Percentiles rank a stretch among this genome's conserved stretches.
Evolutionary conservation across 1,140 invertebrate genomes (phyloP).

Genomic region (Teleogryllus occipitalis): DNA sequence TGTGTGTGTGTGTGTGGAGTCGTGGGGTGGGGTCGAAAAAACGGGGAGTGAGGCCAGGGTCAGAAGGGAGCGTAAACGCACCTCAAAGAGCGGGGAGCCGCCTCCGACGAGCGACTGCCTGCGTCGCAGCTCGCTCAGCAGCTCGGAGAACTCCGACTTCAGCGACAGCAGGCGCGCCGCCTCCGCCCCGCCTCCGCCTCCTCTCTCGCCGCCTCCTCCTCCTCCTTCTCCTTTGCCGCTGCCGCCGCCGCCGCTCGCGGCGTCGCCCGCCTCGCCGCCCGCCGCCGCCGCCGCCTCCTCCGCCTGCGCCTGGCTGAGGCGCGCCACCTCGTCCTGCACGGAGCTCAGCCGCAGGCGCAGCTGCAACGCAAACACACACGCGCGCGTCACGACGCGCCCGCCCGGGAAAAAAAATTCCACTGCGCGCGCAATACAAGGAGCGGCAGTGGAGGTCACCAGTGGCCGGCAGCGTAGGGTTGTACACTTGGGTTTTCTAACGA

Average conservation of each 20-base stretch:
- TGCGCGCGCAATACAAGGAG: neutral
- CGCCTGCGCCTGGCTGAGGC: slow-evolving; percentile 36
- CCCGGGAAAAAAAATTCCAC: neutral
- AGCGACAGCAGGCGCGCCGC: slow-evolving; percentile 37
- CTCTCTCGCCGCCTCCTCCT: slow-evolving; percentile 12
- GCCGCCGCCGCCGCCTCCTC: slow-evolving; percentile 20
- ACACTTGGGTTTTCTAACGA: neutral
- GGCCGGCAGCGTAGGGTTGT: neutral
- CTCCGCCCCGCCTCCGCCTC: slow-evolving; percentile 21
- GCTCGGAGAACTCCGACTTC: slow-evolving; percentile 44
- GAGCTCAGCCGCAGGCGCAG: slow-evolving; percentile 39
- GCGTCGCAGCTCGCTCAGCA: slow-evolving; percentile 41
- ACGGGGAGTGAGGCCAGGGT: too few relatives aligned
- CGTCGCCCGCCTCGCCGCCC: slow-evolving; percentile 17
- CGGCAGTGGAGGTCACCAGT: neutral
- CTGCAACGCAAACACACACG: slow-evolving; percentile 10
- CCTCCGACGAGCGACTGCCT: slow-evolving; percentile 38
- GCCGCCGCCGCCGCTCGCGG: slow-evolving; percentile 43
- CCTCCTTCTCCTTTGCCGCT: slow-evolving; percentile 35
- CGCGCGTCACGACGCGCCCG: too few relatives aligned
- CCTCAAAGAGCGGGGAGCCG: slow-evolving; percentile 25
- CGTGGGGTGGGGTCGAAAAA: too few relatives aligned
- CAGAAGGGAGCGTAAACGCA: neutral
- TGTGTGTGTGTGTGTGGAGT: too few relatives aligned
- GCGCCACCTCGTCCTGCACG: slow-evolving; percentile 43